Evolutionary conservation across 1,140 invertebrate species (phyloP), one percentile per base, ranked within the genome.

Genomic region (Achroia grisella): DNA sequence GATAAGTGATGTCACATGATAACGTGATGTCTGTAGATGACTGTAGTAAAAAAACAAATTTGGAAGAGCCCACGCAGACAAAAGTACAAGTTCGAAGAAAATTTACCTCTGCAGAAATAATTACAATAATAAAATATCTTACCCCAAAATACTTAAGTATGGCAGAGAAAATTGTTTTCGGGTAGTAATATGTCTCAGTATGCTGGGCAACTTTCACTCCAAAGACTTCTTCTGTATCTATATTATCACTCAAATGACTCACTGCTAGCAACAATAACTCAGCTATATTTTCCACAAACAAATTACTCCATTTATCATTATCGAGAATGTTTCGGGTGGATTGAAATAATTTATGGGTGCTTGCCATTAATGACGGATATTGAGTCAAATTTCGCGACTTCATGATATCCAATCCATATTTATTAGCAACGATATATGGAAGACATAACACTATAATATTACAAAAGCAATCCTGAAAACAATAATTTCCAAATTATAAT

Each of bases 111-210:
- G 10, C 11, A n/a, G 3, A 2, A 34, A 8, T 34, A 34, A 34
- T 34, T 1, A 12, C 12, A 42, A 33, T 10, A 30, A 6, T 31
- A 15, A 8, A 17, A 43, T 10, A 10, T 32, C 76, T 71, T 59
- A 86, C 85, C 33, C 75, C 70, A 46, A 85, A 73, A 56, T 77
- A 79, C 39, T 57, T 65, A 0, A 87, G 49, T 28, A 81, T 68
- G 10, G 57, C 62, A n/a, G 32, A 45, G 49, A 75, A 86, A 10
- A 81, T 54, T n/a, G 42, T 36, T 39, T 76, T 73, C 1, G 71
- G 55, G 39, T 74, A 76, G 27, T 55, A 55, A 14, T 60, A 74
- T 0, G 62, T 57, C 46, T 52, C 44, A n/a, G 17, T 48, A 30
- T 53, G 10, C 33, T 42, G 13, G 0, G 56, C 44, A 17, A 76